These are phyloP conservation scores for Nezara viridula DNA, from an alignment of 2,888 invertebrate genomes.

Conservation along the genomic window DNA sequence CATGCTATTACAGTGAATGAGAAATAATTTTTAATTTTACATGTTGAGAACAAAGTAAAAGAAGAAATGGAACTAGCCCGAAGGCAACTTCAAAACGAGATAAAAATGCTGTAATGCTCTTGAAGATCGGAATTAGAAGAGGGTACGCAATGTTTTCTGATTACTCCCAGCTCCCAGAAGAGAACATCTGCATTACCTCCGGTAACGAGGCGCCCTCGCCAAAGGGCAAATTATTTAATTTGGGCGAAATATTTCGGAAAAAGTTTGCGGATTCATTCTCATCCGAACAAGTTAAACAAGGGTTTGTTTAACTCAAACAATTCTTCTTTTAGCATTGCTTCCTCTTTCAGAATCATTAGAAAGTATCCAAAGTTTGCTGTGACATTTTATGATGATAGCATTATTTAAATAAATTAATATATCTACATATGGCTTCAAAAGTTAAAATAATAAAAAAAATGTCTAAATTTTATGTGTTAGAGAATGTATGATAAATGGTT, in stretches of 20 bases:
- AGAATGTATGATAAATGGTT: too few species aligned
- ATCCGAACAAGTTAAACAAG: neutral
- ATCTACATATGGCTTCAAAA: too few species aligned
- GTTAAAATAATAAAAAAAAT: too few species aligned
- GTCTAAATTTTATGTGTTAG: too few species aligned
- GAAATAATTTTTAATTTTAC: slow-evolving; percentile 11
- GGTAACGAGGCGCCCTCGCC: neutral
- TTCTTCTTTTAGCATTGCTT: neutral
- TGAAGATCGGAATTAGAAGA: neutral
- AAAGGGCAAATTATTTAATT: slow-evolving; percentile 30
- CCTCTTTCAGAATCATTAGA: neutral
- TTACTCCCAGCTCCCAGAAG: neutral
- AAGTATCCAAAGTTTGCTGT: neutral
- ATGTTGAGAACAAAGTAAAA: slow-evolving; percentile 9
- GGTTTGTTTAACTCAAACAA: neutral
- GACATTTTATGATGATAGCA: too few species aligned
- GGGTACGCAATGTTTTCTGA: neutral
- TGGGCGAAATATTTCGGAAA: neutral
- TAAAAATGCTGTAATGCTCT: neutral
- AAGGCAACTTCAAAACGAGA: neutral
- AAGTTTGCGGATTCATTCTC: slow-evolving; percentile 1
- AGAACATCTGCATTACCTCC: neutral
- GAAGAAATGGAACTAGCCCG: neutral
- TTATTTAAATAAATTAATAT: too few species aligned
- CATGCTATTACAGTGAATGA: neutral